Evolutionary conservation across 2,113 vertebrate species (phyloP), one percentile per base, ranked within the genome.

Genomic region (Trochalopteron elliotii): DNA sequence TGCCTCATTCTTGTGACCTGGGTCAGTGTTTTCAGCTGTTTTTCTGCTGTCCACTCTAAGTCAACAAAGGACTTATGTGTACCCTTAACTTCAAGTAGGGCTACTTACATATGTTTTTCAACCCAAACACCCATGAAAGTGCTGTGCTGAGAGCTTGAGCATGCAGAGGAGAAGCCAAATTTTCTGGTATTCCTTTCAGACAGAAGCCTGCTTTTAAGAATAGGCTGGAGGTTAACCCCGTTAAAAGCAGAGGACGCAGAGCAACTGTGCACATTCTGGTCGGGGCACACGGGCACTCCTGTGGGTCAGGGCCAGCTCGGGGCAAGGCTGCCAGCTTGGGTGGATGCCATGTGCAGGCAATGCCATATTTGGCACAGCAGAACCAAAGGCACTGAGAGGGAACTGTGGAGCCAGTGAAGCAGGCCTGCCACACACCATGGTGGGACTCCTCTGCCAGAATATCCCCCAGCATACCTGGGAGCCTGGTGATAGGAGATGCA

Each of bases 51-150:
- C 80, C 89, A 15, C 45, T 80, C 55, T 69, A 24, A 82, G 78
- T 96, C 93, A 96, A 96, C 91, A 95, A 76, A 72, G 45, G 78
- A 94, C 65, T 94, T 96, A 93, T 42, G 81, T 87, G 87, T 91
- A 90, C 78, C 14, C 87, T 96, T 83, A 76, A 93, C 28, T 76
- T 92, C 47, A 91, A 96, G 89, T 61, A 87, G 39, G 47, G 61
- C 52, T 87, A 53, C 83, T 95, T 70, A 33, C 5, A 5, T 69
- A 3, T 28, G 71, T 63, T 77, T 91, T 50, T 42, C 64, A 89
- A 91, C 53, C 8, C 47, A 89, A 93, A 77, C 45, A 64, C 52
- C 31, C 22, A 5, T 68, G 72, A 45, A 23, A 92, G 24, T 28
- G 23, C 35, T 83, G 37, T 49, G 40, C 52, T 37, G 78, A 49